Base-by-base conservation (phyloP, 2,113 vertebrate species). In the Aptenodytes forsteri region DNA sequence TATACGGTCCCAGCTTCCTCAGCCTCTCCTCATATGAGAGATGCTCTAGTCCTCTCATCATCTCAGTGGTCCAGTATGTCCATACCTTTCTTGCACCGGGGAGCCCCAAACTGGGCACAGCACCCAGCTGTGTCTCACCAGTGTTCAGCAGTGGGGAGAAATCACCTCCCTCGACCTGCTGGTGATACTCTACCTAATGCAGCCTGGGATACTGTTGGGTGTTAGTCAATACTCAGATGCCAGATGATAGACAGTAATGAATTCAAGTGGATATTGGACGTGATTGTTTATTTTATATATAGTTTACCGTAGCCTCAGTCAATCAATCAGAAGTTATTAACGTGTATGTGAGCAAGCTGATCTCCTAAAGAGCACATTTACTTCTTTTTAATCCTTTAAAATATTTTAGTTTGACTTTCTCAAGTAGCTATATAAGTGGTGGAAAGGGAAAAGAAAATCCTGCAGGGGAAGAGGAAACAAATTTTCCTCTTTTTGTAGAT, bases 341-440 rank as follows among this genome's bases (percentile, higher is more conserved):
- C 0, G 0, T 76, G 18, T 40, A 19, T 73, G 10, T 69, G 67
- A 18, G 34, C 29, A 55, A 86, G 64, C 0, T 66, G 40, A 67
- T 83, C 55, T 91, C 86, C 72, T 30, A 46, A 50, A 89, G 32
- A 75, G 59, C n/a, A 58, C 0, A 3, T 47, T 77, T 89, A 16
- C 76, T 75, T 92, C 54, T 65, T 86, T 84, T 89, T 95, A 91
- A 84, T 66, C 16, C 65, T 87, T 64, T 87, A 21, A 38, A 95
- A 71, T 78, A 64, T 93, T 96, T 87, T 84, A 87, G 84, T 94
- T 93, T 78, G 3, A 27, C 27, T 84, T 84, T 87, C 61, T 76
- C 32, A 66, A 87, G 77, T 55, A 78, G 47, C 54, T 78, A 1
- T 47, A 0, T 54, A 82, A 84, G 61, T 40, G 16, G 26, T 58